Base-by-base conservation (phyloP, 2,113 vertebrate species). In the Eptesicus fuscus region DNA sequence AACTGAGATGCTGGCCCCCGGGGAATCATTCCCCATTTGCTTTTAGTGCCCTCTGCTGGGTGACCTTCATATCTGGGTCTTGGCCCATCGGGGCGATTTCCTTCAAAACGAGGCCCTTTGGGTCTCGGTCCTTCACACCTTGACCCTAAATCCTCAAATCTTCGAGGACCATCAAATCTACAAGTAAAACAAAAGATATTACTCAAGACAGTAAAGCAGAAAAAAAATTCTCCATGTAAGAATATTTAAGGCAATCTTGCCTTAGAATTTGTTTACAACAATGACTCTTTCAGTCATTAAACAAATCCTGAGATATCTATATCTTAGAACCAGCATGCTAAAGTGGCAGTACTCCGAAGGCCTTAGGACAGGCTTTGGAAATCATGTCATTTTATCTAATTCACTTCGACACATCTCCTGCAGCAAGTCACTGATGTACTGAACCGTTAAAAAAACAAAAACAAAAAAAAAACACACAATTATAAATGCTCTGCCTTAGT, bases 111-210 rank as follows among this genome's bases (percentile, higher is more conserved):
- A 98, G 98, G 98, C 35, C 98, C 98, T 97, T 97, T 98, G 91
- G 97, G 98, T 95, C 98, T 98, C 76, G 98, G 97, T 96, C 97
- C 97, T 96, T 98, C 97, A 97, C 96, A 99, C 44, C 97, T 98
- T 65, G 97, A 97, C 44, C 92, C 95, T 95, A 98, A 97, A 93
- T 97, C 98, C 97, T 99, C 98, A 98, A 99, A 99, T 97, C 98
- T 99, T 97, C 97, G 98, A 87, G 99, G 98, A 85, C 98, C 99
- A 96, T 99, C 99, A 98, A 99, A 99, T 92, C 99, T 99, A 96
- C 25, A 97, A 96, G 95, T 95, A 92, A 98, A 96, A 97, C 61
- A 97, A 97, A 0, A 88, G 53, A 88, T 95, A 97, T 98, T 98
- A 98, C 96, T 96, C 96, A 98, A 97, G 96, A 96, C 96, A 97